Base-by-base conservation (phyloP, 1,140 invertebrate genomes). In the Pseudomyrmex gracilis region DNA sequence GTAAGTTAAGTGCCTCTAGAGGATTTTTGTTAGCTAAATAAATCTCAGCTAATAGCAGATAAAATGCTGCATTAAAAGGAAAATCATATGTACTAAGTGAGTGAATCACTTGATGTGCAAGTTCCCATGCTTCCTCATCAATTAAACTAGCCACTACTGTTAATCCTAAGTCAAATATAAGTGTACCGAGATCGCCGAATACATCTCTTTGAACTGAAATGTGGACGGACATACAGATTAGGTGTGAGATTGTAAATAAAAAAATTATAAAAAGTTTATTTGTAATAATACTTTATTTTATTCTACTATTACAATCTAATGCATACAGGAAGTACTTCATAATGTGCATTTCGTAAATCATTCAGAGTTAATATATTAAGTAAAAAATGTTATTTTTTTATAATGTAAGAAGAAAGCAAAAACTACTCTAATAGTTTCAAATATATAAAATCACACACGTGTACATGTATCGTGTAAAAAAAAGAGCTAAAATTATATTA, bases 21-120 rank as follows among this genome's bases (percentile, higher is more conserved):
- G 83, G 70, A 61, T 87, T 76, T 13, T 84, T 78, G 85, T 92
- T 92, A 45, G 89, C 90, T 87, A 93, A 83, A 82, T 89, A 91
- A 86, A 92, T 91, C 74, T 93, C 89, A n/a, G 80, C 85, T 8
- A 89, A 78, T 5, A 93, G 73, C 2, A 93, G 55, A 61, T 84
- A 70, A 74, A 83, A 90, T 4, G 51, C 47, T n/a, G 90, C 85
- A 34, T 85, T 34, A 53, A 12, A 58, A 15, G 53, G 43, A 24
- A 71, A 71, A 5, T 89, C 13, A 9, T 83, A 43, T 45, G 85
- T 85, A 34, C 87, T 4, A n/a, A 92, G 24, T 20, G 43, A 67
- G 68, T 88, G 86, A 10, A 92, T 68, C 15, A 93, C 67, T 10
- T 73, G 22, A 67, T 90, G 66, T 9, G 92, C 92, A 76, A 90